phyloP scores from a whole-genome alignment of 2,797 vertebrate species.

The Pantherophis vulpinus region DNA sequence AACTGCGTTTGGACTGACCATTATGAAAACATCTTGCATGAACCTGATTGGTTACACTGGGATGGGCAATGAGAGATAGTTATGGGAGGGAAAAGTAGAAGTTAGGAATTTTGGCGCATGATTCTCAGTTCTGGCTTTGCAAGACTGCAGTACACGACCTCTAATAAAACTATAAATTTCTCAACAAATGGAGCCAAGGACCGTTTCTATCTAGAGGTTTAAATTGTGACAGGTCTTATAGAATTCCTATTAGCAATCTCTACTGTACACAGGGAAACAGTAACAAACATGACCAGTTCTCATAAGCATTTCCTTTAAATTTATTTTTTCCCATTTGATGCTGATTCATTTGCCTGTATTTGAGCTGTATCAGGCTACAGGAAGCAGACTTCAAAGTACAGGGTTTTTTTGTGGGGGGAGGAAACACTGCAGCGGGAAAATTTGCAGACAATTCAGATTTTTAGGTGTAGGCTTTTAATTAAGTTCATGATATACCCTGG shows the following conservation, averaged over 20 bases:
- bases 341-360: neutral
- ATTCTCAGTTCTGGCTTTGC: neutral
- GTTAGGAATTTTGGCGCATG: neutral
- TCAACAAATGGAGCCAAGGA: neutral
- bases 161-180: neutral
- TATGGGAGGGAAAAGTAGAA: neutral
- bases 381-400: slow-evolving; percentile 37
- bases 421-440: neutral
- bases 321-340: neutral
- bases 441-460: slow-evolving; percentile 21
- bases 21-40: neutral
- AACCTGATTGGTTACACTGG: neutral
- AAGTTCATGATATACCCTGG: neutral
- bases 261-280: neutral
- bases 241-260: neutral
- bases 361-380: neutral
- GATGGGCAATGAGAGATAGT: neutral
- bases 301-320: neutral
- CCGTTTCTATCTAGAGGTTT: neutral
- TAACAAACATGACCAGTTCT: neutral
- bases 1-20: neutral
- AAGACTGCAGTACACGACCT: neutral
- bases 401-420: neutral
- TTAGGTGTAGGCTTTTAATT: neutral
- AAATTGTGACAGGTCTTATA: neutral